A percentile compares a stretch with the other conserved stretches of the same genome.
Conservation (phyloP, 2,888 invertebrate species). For the Prenolepis imparis region DNA sequence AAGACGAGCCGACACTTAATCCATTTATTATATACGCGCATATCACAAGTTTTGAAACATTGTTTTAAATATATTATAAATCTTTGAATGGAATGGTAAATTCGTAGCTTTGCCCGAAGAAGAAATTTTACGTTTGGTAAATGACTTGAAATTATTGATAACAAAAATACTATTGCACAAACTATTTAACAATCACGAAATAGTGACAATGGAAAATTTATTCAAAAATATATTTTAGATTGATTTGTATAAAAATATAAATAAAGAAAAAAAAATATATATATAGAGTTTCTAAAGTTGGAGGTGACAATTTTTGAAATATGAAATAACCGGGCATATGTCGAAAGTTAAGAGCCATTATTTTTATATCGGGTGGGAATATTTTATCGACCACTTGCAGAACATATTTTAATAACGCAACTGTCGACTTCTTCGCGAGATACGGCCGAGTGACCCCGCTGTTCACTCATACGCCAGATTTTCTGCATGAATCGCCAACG, state of each 20-base stretch:
- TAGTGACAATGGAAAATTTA: neutral
- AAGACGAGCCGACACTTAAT: slow-evolving; percentile 7
- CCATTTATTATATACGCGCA: neutral
- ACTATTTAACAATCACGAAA: neutral
- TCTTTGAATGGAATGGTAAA: neutral
- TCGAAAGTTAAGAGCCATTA: slow-evolving; percentile 9
- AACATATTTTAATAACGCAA: slow-evolving; percentile 33
- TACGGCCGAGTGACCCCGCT: slow-evolving; percentile 30
- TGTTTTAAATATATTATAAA: neutral
- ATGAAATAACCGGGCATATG: neutral
- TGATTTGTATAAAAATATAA: neutral
- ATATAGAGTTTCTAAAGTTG: neutral
- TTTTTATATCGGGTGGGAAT: slow-evolving; percentile 48
- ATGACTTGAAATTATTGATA: neutral
- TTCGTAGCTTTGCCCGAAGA: neutral
- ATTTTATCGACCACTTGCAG: slow-evolving; percentile 52
- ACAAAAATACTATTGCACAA: neutral
- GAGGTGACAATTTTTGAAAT: neutral
- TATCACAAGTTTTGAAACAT: neutral
- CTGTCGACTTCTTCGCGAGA: slow-evolving; percentile 37
- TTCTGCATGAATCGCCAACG: slow-evolving; percentile 16
- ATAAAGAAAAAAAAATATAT: neutral
- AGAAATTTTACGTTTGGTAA: neutral
- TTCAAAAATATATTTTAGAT: neutral
- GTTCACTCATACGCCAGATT: slow-evolving; percentile 30